Percentiles rank a stretch among this genome's conserved stretches.
Evolutionary conservation across 2,113 vertebrate species (phyloP).

Genomic region (Equus quagga): DNA sequence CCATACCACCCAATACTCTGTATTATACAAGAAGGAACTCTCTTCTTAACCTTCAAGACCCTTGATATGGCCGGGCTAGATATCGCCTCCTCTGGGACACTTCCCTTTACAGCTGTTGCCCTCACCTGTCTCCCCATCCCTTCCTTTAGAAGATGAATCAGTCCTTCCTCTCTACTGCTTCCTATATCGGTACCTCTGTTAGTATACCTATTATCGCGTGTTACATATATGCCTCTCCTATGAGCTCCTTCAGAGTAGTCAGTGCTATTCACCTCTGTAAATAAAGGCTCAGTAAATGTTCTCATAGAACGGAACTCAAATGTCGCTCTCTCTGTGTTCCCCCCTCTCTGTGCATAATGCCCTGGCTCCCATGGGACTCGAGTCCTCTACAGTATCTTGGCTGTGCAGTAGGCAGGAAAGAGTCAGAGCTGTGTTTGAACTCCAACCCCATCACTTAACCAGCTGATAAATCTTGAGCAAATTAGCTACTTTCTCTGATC

Average conservation of each 20-base stretch:
- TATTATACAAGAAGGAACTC: background rate
- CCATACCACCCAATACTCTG: background rate
- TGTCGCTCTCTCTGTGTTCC: background rate
- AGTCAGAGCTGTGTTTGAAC: background rate
- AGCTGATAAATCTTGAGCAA: background rate
- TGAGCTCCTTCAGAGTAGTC: background rate
- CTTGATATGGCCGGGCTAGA: background rate
- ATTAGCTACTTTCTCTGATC: background rate
- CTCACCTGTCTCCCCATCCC: background rate
- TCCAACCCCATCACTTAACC: background rate
- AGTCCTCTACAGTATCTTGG: background rate
- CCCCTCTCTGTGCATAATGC: background rate
- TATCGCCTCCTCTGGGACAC: background rate
- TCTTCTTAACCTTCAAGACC: constrained; percentile 16
- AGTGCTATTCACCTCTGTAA: background rate
- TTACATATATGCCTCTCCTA: background rate
- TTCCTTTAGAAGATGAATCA: constrained; percentile 25
- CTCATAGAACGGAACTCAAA: constrained; percentile 19
- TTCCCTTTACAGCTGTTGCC: background rate
- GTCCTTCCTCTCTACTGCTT: background rate
- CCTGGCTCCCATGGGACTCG: background rate
- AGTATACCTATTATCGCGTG: background rate
- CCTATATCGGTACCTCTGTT: background rate
- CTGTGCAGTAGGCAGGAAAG: background rate
- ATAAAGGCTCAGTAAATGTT: background rate